phyloP scores from a whole-genome alignment of 2,113 vertebrate species.

The Macaca nemestrina region DNA sequence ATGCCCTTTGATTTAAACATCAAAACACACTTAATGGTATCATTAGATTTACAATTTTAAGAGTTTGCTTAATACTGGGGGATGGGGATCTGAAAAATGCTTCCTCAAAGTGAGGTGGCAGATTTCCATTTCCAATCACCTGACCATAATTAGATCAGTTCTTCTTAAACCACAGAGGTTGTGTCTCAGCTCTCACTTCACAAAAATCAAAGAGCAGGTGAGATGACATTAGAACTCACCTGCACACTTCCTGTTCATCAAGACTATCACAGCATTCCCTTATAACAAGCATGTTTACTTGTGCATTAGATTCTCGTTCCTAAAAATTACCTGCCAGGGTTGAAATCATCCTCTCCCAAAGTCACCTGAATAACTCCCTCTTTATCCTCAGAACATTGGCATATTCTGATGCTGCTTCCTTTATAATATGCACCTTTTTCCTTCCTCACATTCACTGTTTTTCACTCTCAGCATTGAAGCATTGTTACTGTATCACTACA shows the following conservation, averaged over 20 bases:
- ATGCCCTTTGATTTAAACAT: slow-evolving; percentile 50
- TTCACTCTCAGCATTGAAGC: not conserved
- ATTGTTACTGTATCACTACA: not conserved
- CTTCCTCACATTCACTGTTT: not conserved
- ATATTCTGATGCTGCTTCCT: not conserved
- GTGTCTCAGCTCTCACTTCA: not conserved
- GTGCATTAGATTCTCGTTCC: not conserved
- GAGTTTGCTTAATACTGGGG: not conserved
- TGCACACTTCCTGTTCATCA: not conserved
- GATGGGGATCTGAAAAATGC: not conserved
- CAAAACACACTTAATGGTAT: slow-evolving; percentile 31
- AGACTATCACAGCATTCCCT: not conserved
- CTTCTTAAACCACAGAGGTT: not conserved
- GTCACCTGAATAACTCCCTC: not conserved
- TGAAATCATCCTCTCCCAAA: not conserved
- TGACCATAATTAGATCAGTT: not conserved
- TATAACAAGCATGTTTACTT: not conserved
- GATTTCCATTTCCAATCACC: not conserved
- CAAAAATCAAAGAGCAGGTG: not conserved
- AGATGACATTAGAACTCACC: not conserved
- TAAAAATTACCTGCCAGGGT: not conserved
- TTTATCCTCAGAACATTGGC: not conserved
- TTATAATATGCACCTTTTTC: not conserved
- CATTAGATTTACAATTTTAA: slow-evolving; percentile 26
- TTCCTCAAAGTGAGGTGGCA: not conserved